Evolutionary conservation across 92 coral and sea anemone genomes (phyloP), one percentile per base, ranked within the genome.

Genomic region (Epizoanthus fatuus): DNA sequence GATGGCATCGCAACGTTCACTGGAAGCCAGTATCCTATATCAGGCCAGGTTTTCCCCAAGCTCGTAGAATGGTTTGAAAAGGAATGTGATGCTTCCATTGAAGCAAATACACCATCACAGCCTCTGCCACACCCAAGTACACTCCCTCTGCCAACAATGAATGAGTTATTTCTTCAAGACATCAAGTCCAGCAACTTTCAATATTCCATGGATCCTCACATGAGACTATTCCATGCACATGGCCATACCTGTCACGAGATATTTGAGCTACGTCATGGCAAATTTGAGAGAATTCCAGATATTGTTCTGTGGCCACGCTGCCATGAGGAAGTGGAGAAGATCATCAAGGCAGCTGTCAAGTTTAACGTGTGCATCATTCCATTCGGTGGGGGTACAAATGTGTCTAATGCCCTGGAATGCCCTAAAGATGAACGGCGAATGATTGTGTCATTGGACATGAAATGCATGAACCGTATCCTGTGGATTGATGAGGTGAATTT

Each of bases 381-480:
- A 11, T 97, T 95, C 88, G 99, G 99, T 19, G 99, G 99, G 16
- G 99, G 99, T 10, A 97, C 99, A 2, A 97, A 95, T 87, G 99
- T 97, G 88, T 95, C 99, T 3, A 91, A 91, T 85, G 99, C 99
- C 1, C 83, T 97, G 57, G 97, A 93, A 65, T 97, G 99, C 78
- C 99, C 99, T 15, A 78, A 75, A 22, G 84, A 87, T 42, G 99
- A 97, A 84, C 84, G 58, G 62, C 86, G 99, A 58, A 97, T 97
- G 99, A 93, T 97, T 70, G 97, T 97, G 20, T 95, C 98, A 19
- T 56, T 97, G 55, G 99, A 95, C 82, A 95, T 97, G 99, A 95
- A 98, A 5, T 92, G 94, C 89, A 97, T 97, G 99, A 95, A 95
- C 60, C 87, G 89, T 68, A 95, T 97, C 35, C 81, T 95, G 25